Evolutionary conservation across 2,113 vertebrate species (phyloP), one percentile per base, ranked within the genome.

Genomic region (Myiopsitta monachus): DNA sequence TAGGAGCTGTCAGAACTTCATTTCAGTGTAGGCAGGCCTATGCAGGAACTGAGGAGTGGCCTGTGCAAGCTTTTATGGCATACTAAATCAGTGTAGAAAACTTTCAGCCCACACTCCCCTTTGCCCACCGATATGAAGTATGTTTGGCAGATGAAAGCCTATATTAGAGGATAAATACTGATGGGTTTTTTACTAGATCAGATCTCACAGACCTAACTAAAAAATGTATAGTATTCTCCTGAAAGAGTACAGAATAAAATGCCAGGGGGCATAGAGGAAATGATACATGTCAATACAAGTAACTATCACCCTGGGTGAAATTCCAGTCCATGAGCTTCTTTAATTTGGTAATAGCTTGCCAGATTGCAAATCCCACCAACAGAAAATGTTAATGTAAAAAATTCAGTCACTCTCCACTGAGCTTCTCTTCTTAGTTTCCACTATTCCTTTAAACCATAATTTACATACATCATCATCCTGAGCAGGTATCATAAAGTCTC

Each of bases 281-380:
- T 63, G 18, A 90, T 96, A 83, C 88, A 90, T 90, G 76, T 95
- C 94, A 95, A 95, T 92, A 95, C 94, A 94, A 97, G 88, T 92
- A 95, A 41, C 83, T 83, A 93, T 70, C 52, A 94, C 79, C 90
- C 68, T 94, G 72, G 24, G 72, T 92, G 30, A 94, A 96, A 96
- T 94, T 95, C 90, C 88, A 92, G 76, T 11, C 76, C 43, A n/a
- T 44, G 41, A 95, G 43, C 55, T 96, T 96, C 80, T 94, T 94
- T 94, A 97, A 86, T 93, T 88, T 90, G 31, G 51, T 86, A 61
- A 64, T 96, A 93, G 17, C 33, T 93, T 96, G 93, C 85, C 94
- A 96, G 64, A 78, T 18, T 93, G 59, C 27, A 94, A 94, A 95
- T 72, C 80, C 61, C 86, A 88, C 76, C 43, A 90, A 86, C 44